These are phyloP conservation scores for Ganaspis sp. DNA, from an alignment of 1,140 invertebrate genomes.

Conservation along the genomic window DNA sequence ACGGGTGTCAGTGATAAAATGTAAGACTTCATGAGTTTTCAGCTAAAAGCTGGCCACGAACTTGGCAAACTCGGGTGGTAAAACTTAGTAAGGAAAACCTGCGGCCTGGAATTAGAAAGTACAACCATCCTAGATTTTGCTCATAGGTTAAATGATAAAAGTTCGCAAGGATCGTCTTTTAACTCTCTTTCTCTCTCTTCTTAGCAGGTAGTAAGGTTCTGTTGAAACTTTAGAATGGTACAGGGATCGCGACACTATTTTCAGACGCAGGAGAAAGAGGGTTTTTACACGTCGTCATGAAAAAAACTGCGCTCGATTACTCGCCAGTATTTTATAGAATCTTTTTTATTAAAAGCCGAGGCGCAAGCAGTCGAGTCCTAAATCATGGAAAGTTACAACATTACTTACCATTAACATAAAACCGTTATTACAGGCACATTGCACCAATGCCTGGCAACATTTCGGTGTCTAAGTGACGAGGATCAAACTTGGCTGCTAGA, in stretches of 20 bases:
- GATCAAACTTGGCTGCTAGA: constrained; percentile 41
- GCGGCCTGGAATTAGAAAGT: constrained; percentile 54
- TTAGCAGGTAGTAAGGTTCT: neutral
- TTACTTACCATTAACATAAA: constrained; percentile 61
- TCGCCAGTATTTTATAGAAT: constrained; percentile 60
- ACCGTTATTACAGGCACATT: constrained; percentile 53
- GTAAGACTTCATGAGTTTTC: neutral
- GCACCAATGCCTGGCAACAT: constrained; percentile 37
- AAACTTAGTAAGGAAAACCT: constrained; percentile 30
- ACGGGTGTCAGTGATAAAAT: neutral
- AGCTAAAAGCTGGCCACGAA: neutral
- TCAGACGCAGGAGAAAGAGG: neutral
- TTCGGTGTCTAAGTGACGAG: constrained; percentile 36
- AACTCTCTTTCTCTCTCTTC: neutral
- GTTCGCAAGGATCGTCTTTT: constrained; percentile 39
- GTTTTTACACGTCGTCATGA: neutral
- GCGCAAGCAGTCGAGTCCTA: constrained; percentile 42
- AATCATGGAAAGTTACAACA: constrained; percentile 55
- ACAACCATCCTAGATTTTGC: constrained; percentile 46
- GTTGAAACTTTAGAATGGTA: constrained; percentile 1
- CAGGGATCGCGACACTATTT: constrained; percentile 23
- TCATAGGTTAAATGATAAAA: constrained; percentile 59
- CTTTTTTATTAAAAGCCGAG: constrained; percentile 60
- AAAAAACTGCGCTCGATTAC: neutral
- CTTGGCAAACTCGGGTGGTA: neutral